Base-by-base conservation (phyloP, 2,888 invertebrate species). In the Apotomis turbidana region DNA sequence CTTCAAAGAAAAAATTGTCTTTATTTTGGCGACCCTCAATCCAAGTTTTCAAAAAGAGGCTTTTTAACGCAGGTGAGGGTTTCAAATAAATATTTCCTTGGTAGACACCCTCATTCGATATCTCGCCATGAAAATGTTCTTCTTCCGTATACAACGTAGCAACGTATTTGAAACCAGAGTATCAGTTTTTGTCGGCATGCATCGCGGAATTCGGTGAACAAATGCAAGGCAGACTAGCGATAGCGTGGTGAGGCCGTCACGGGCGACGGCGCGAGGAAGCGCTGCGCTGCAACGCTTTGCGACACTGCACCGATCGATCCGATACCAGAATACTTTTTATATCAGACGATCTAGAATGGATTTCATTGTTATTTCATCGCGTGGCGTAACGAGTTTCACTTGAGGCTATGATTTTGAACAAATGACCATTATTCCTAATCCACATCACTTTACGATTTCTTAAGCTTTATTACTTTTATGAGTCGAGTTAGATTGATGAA, bases 221-320 rank as follows among this genome's bases (percentile, higher is more conserved):
- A 27, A 68, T 54, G 44, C 36, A 68, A 54, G 27, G 57, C 38
- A 51, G 70, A 58, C 15, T 58, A 52, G 57, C 70, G 70, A 44
- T 58, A 52, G 57, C 70, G 70, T 52, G 63, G 13, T 51, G 57
- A 52, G 70, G 51, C 62, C 67, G 67, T 71, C 61, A 68, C 71
- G 67, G 70, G 61, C 61, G 66, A 54, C 66, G 27, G 57, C 55
- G 66, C 66, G 9, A 62, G 46, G 66, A 55, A 55, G 66, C 66
- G 66, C 54, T 64, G 27, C 66, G 66, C 66, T 66, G 66, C 66
- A 66, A 66, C 61, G 69, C 49, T 60, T 67, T 71, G 66, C 71
- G 67, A 61, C 67, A 68, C 55, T 36, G 60, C 69, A 63, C 38
- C 67, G 66, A 71, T 67, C 71, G 71, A 67, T 61, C 52, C 60